These are phyloP conservation scores for Tribolium castaneum DNA, from an alignment of 1,140 invertebrate genomes.

Conservation along the genomic window DNA sequence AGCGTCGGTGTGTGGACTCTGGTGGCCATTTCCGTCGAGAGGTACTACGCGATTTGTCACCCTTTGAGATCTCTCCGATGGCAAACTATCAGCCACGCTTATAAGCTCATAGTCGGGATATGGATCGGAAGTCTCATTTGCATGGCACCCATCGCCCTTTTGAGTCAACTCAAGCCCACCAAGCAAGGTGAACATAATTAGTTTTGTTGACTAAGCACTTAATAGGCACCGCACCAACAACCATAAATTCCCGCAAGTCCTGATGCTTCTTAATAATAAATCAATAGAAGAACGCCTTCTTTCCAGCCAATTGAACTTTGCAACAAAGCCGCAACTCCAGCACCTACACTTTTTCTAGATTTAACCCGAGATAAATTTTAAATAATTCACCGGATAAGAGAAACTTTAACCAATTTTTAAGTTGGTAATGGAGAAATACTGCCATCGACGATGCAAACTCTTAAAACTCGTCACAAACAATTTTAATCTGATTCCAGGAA, in stretches of 20 bases:
- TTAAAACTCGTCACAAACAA: neutral
- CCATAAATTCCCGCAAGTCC: neutral
- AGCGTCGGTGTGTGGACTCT: slow-evolving; percentile 75
- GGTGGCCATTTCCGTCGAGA: slow-evolving; percentile 76
- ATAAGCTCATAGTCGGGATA: slow-evolving; percentile 68
- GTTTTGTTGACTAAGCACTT: neutral
- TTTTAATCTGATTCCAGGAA: slow-evolving; percentile 51
- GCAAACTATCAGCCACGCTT: slow-evolving; percentile 76
- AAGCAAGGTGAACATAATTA: slow-evolving; percentile 64
- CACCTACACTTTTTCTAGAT: neutral
- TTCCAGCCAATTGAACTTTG: slow-evolving; percentile 29
- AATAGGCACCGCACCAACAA: neutral
- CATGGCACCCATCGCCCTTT: slow-evolving; percentile 74
- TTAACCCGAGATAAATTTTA: slow-evolving; percentile 9
- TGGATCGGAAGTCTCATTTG: slow-evolving; percentile 67
- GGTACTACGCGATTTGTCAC: slow-evolving; percentile 78
- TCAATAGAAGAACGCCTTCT: slow-evolving; percentile 5
- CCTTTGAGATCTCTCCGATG: slow-evolving; percentile 73
- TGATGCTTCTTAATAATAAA: slow-evolving; percentile 27
- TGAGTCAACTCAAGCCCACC: slow-evolving; percentile 72
- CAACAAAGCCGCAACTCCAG: slow-evolving; percentile 12
- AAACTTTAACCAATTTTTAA: slow-evolving; percentile 25
- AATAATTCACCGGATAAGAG: slow-evolving; percentile 9
- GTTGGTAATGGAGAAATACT: slow-evolving; percentile 11
- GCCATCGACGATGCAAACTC: neutral